These are phyloP conservation scores for Anomalospiza imberbis DNA, from an alignment of 2,797 vertebrate genomes.

Conservation along the genomic window DNA sequence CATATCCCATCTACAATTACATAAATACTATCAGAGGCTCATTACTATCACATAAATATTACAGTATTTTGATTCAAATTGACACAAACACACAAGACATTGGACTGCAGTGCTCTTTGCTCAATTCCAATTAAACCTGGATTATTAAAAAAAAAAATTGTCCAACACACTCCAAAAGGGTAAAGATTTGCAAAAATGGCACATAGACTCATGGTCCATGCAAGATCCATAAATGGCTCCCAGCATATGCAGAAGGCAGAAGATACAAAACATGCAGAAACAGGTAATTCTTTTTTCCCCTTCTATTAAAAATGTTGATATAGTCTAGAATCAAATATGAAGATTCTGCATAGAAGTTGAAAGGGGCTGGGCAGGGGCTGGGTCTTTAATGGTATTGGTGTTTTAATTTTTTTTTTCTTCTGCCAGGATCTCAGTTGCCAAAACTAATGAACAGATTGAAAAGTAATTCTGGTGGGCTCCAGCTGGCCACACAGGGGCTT, in stretches of 20 bases:
- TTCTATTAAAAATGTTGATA: neutral
- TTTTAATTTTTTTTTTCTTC: neutral
- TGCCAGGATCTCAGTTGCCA: neutral
- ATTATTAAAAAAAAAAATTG: neutral
- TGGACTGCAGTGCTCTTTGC: neutral
- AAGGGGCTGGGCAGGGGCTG: rapidly evolving
- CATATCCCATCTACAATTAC: neutral
- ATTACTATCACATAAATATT: neutral
- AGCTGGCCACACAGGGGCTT: neutral
- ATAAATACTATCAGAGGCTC: neutral
- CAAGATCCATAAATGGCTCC: neutral
- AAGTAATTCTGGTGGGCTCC: neutral
- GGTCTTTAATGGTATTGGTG: too few relatives aligned
- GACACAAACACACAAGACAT: neutral
- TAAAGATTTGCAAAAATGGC: neutral
- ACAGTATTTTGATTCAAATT: neutral
- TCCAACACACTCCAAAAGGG: neutral
- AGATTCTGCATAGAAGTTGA: neutral
- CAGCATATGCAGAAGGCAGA: neutral
- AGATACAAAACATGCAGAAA: neutral
- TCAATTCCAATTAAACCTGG: neutral
- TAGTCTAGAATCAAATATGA: neutral
- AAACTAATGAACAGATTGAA: neutral
- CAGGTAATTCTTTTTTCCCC: neutral
- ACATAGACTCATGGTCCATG: neutral